Evolutionary conservation across 1,140 invertebrate species (phyloP), one percentile per base, ranked within the genome.

Genomic region (Samia ricini): DNA sequence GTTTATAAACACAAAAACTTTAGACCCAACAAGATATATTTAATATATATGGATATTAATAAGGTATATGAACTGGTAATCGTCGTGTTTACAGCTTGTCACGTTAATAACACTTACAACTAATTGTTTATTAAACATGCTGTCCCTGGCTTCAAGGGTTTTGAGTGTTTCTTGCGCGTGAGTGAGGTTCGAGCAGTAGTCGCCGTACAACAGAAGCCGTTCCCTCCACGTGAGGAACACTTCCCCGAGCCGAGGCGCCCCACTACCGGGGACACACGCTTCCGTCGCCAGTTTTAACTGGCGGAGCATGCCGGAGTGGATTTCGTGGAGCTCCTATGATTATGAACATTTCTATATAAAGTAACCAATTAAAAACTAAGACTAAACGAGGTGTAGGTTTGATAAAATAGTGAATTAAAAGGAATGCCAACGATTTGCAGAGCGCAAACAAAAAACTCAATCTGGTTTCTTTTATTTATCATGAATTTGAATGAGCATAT

Each of bases 171-270:
- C 86, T 64, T 89, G 86, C 0, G 84, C 86, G n/a, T 80, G 89
- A 0, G 97, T 95, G 23, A 99, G 92, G 88, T 98, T 98, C 4
- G 97, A 96, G 90, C 98, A 99, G 85, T 99, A 99, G 76, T 97
- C 96, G 12, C 98, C 98, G 83, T 99, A 99, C 51, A 98, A 93
- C 15, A 99, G 92, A 83, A 99, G 96, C 64, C 95, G 95, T 76
- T 98, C 95, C 72, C 97, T 95, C 93, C 95, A 98, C 64, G 95
- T 94, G 2, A 98, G 92, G 88, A 99, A 99, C 55, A 97, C 95
- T 75, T 95, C 93, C 24, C 94, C 93, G 49, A 95, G 76, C 7
- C 85, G 73, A 58, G 87, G 89, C 33, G 81, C 76, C 0, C 81
- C 84, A 56, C 64, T 81, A 76, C 63, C 92, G 21, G 69, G 89